Conservation (phyloP, 1,140 invertebrate genomes). For the Nautilus pompilius region DNA sequence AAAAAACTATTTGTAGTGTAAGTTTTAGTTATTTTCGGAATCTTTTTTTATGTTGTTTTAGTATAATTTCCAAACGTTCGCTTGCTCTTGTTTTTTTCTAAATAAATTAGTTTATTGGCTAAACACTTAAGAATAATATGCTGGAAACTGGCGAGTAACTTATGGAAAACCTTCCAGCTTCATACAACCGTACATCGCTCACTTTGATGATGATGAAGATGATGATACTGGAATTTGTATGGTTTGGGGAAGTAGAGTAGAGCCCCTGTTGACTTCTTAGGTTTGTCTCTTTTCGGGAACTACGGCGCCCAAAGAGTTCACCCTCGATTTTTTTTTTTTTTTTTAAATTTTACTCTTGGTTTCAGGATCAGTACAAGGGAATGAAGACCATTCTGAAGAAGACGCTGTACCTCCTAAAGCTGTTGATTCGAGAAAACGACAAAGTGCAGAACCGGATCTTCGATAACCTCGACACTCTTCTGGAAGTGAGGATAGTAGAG, state of each 20-base stretch:
- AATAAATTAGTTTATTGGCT: not conserved
- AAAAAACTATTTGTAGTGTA: no score
- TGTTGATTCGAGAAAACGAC: slow-evolving; percentile 48
- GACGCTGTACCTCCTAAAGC: slow-evolving; percentile 42
- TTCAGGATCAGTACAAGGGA: slow-evolving; percentile 49
- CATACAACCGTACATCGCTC: no score
- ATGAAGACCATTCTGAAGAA: slow-evolving; percentile 50
- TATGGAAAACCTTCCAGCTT: no score
- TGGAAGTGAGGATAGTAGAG: slow-evolving; percentile 49
- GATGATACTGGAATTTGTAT: not conserved
- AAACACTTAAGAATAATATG: no score
- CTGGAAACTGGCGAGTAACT: no score
- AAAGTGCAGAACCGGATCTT: slow-evolving; percentile 50
- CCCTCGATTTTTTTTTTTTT: not conserved
- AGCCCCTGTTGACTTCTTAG: no score
- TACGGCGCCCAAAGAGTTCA: no score
- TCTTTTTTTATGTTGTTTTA: no score
- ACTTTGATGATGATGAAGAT: not conserved
- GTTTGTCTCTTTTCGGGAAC: no score
- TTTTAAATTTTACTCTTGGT: not conserved
- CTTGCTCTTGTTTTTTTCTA: not conserved
- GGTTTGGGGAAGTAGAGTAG: no score
- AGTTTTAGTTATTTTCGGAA: no score
- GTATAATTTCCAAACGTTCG: no score
- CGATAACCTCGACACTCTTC: slow-evolving; percentile 44